A percentile compares a stretch with the other conserved stretches of the same genome.
phyloP scores from a whole-genome alignment of 2,888 invertebrate genomes.

The Drosophila nr. medialis region DNA sequence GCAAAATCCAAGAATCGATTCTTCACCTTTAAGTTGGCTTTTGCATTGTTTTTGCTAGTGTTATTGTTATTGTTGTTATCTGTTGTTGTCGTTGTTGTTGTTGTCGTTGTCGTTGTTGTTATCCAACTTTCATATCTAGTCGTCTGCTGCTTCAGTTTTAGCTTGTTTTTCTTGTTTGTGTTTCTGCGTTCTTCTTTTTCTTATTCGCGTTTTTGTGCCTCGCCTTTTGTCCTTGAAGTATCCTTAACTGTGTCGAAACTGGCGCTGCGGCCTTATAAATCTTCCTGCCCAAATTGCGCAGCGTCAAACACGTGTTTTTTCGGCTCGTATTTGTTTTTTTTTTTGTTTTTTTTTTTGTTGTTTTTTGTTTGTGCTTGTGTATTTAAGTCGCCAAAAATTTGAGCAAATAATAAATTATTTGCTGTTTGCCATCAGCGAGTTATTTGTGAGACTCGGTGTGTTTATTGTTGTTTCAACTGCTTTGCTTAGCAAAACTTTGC shows the following conservation, averaged over 20 bases:
- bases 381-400: conserved; percentile 39
- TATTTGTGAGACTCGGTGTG: conserved; percentile 13
- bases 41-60: not conserved
- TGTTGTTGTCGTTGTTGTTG: not conserved
- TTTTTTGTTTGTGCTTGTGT: conserved; percentile 3
- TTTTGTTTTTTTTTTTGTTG: too few relatives aligned
- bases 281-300: conserved; percentile 69
- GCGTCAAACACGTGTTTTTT: conserved; percentile 51
- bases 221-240: conserved; percentile 65
- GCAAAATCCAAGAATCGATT: conserved; percentile 5
- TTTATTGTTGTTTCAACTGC: conserved; percentile 11
- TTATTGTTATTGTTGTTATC: not conserved
- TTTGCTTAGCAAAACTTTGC: conserved; percentile 18
- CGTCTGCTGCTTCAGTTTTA: conserved; percentile 32
- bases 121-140: conserved; percentile 40
- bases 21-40: conserved; percentile 7
- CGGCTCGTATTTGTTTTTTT: not conserved
- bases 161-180: conserved; percentile 36
- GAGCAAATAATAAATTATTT: conserved; percentile 53
- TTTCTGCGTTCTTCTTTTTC: conserved; percentile 29
- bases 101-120: conserved; percentile 16
- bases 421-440: conserved; percentile 38
- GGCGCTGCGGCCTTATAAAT: conserved; percentile 69
- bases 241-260: conserved; percentile 58
- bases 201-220: conserved; percentile 19